These are phyloP conservation scores for Chrysomela aeneicollis DNA, from an alignment of 2,888 invertebrate genomes.

Conservation along the genomic window DNA sequence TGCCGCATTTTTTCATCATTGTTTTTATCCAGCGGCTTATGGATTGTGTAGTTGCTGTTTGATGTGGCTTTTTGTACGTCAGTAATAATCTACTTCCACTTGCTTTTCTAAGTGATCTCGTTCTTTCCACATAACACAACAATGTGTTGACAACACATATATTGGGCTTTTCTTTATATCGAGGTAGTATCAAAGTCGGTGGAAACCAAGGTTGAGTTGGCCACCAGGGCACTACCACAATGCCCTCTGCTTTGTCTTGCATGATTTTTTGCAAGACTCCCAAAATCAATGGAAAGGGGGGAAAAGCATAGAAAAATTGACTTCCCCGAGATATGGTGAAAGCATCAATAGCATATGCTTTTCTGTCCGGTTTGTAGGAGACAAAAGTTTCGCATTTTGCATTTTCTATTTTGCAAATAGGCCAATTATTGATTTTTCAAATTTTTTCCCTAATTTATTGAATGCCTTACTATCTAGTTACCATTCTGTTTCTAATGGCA, in stretches of 20 bases:
- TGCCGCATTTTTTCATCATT: neutral
- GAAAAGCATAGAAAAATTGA: constrained; percentile 45
- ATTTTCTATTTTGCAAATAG: constrained; percentile 45
- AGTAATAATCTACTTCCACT: no score
- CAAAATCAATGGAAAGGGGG: constrained; percentile 46
- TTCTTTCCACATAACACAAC: no score
- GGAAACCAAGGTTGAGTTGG: constrained; percentile 47
- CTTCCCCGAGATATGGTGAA: constrained; percentile 41
- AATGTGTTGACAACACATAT: no score
- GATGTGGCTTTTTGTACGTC: no score
- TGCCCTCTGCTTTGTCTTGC: no score
- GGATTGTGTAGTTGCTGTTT: no score
- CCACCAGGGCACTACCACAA: constrained; percentile 41
- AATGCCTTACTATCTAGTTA: constrained; percentile 2
- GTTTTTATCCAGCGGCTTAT: no score
- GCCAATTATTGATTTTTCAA: constrained; percentile 40
- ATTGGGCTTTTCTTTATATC: no score
- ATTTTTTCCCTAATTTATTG: constrained; percentile 11
- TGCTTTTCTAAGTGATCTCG: no score
- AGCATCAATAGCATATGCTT: constrained; percentile 41
- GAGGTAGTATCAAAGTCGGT: no score
- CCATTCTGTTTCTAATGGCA: constrained; percentile 30
- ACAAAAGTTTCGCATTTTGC: constrained; percentile 43
- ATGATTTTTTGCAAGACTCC: no score
- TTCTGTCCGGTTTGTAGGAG: constrained; percentile 44